A percentile compares a stretch with the other conserved stretches of the same genome.
Evolutionary conservation across 2,113 vertebrate genomes (phyloP).

Genomic region (Regulus satrapa): DNA sequence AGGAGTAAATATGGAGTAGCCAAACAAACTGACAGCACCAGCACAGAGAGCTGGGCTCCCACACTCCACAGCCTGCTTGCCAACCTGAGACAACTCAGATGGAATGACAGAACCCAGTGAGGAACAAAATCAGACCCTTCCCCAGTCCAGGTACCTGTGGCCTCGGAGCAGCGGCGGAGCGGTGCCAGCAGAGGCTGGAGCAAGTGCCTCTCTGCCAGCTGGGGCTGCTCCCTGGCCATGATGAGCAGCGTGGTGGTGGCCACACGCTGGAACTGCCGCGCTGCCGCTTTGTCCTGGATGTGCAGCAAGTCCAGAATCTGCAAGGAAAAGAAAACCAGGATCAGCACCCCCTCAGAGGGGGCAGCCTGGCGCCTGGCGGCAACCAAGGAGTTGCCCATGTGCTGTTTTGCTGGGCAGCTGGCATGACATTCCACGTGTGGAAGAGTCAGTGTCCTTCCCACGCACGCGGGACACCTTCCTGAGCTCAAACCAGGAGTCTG

Average conservation of each 20-base stretch:
- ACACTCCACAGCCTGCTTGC: neutral
- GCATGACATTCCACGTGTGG: neutral
- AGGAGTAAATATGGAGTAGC: fast-evolving
- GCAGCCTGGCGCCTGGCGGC: neutral
- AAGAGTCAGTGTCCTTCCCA: neutral
- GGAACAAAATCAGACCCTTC: neutral
- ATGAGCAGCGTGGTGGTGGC: conserved; percentile 79
- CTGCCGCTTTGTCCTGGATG: conserved; percentile 80
- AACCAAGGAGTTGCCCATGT: neutral
- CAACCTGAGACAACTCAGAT: neutral
- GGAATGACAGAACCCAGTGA: neutral
- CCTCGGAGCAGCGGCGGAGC: conserved; percentile 67
- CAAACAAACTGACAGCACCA: neutral
- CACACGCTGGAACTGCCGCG: conserved; percentile 86
- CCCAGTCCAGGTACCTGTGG: conserved; percentile 46
- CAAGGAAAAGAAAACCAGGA: neutral
- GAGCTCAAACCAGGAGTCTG: neutral
- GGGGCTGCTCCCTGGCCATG: conserved; percentile 76
- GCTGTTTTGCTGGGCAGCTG: neutral
- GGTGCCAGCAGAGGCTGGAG: conserved; percentile 80
- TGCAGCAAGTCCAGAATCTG: conserved; percentile 89
- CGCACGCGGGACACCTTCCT: fast-evolving
- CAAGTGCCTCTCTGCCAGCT: conserved; percentile 76
- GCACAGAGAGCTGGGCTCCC: neutral
- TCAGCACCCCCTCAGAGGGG: neutral